Evolutionary conservation across 2,113 vertebrate species (phyloP), one percentile per base, ranked within the genome.

Genomic region (Chinchilla lanigera): DNA sequence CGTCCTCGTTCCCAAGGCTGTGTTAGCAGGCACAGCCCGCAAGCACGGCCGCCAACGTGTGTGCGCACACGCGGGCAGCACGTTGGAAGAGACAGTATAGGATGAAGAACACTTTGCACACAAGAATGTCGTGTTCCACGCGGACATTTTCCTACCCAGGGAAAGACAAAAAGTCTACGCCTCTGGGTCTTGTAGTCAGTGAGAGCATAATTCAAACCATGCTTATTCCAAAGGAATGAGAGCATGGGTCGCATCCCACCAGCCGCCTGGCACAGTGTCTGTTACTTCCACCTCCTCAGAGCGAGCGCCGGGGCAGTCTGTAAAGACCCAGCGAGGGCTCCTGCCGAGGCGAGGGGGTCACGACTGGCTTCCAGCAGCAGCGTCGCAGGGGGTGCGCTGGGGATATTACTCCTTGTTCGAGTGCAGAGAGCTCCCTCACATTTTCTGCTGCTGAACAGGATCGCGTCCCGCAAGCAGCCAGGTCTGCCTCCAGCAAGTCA

Each of bases 41-140:
- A 17, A 19, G 77, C 30, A 5, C 9, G 9, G 35, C 30, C 10
- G 0, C 82, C 28, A 17, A 2, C 84, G 8, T 7, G 77, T 5
- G 9, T 4, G 54, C 67, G 8, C 0, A 9, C 9, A 1, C 3
- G 24, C 19, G 14, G 0, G 3, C 24, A 1, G 78, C 24, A 1
- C 10, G 3, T 24, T 30, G 22, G 26, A 3, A 56, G 41, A 67
- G 17, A 22, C 3, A 0, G 50, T 14, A 33, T 0, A 0, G 41
- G 20, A 50, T 71, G 24, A 20, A 65, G 77, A 67, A 1, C 3
- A 3, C 41, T 30, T 81, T 75, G 82, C 1, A 5, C 63, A 56
- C 0, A 6, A 80, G 47, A 52, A 52, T 19, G 47, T 26, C 26
- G 2, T 35, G 33, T 20, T 54, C 50, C 50, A 35, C 77, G 2